Percentiles rank a stretch among this genome's conserved stretches.
phyloP scores from a whole-genome alignment of 2,797 vertebrate species.

The Enteromius radiatus region DNA sequence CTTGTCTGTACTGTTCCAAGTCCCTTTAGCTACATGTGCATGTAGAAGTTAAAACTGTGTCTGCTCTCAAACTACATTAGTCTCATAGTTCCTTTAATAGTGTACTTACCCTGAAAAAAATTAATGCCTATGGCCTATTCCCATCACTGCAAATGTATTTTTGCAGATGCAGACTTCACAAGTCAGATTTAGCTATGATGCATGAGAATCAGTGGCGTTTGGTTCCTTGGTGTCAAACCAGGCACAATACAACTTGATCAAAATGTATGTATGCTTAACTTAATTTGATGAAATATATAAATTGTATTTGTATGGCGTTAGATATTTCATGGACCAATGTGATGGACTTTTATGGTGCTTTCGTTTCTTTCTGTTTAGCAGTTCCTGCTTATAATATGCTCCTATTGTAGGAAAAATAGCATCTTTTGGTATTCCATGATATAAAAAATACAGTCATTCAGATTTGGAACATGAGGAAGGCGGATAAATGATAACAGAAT shows the following conservation, averaged over 20 bases:
- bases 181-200: background rate
- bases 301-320: background rate
- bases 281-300: background rate
- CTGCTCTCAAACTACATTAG: background rate
- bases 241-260: background rate
- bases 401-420: background rate
- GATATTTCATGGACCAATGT: background rate
- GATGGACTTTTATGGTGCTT: background rate
- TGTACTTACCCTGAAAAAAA: background rate
- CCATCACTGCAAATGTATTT: background rate
- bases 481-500: background rate
- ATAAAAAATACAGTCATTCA: background rate
- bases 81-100: background rate
- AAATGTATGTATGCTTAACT: background rate
- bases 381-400: background rate
- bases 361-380: background rate
- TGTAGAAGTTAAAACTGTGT: background rate
- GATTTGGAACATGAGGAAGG: background rate
- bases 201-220: background rate
- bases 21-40: conserved; percentile 17
- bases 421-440: background rate
- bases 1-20: background rate
- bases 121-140: background rate
- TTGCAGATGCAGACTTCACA: background rate
- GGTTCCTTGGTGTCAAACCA: background rate